Percentiles rank a stretch among this genome's conserved stretches.
phyloP scores from a whole-genome alignment of 30 jellyfish, hydroid and myxozoan genomes.

The Chironex yamaguchii region DNA sequence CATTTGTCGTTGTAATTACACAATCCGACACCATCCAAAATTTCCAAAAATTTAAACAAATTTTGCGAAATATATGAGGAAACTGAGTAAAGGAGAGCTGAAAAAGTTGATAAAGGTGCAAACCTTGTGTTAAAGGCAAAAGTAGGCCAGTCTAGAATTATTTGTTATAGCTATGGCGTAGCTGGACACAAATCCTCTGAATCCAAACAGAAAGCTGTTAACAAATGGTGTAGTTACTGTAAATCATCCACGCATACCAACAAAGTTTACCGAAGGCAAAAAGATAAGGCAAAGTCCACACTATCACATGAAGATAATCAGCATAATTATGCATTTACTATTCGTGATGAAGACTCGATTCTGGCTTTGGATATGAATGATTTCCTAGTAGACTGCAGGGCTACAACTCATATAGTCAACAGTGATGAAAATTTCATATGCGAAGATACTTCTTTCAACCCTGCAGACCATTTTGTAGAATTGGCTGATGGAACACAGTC shows the following conservation, averaged over 20 bases:
- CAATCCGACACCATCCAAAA: no score
- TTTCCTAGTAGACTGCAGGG: slow-evolving; percentile 74
- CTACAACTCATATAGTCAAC: slow-evolving; percentile 66
- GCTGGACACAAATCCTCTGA: slow-evolving; percentile 82
- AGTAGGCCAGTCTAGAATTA: slow-evolving; percentile 10
- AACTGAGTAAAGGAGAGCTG: slow-evolving; percentile 26
- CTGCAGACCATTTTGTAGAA: slow-evolving; percentile 66
- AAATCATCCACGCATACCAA: slow-evolving; percentile 64
- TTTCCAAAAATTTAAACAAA: no score
- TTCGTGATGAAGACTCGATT: background rate
- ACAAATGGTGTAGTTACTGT: slow-evolving; percentile 73
- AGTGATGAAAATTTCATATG: slow-evolving; percentile 37
- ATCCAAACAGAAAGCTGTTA: background rate
- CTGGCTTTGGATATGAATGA: background rate
- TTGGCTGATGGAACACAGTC: slow-evolving; percentile 74
- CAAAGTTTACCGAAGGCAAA: slow-evolving; percentile 65
- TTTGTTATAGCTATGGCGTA: slow-evolving; percentile 63
- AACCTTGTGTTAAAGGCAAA: slow-evolving; percentile 26
- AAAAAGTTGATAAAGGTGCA: slow-evolving; percentile 1
- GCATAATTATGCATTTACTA: slow-evolving; percentile 38
- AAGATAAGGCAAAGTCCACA: slow-evolving; percentile 44
- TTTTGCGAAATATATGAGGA: no score
- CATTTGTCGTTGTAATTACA: no score
- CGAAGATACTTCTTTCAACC: slow-evolving; percentile 55
- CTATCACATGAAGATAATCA: background rate